Conservation (phyloP, 35 echinoderm and acorn worm species). For the Acanthaster planci region DNA sequence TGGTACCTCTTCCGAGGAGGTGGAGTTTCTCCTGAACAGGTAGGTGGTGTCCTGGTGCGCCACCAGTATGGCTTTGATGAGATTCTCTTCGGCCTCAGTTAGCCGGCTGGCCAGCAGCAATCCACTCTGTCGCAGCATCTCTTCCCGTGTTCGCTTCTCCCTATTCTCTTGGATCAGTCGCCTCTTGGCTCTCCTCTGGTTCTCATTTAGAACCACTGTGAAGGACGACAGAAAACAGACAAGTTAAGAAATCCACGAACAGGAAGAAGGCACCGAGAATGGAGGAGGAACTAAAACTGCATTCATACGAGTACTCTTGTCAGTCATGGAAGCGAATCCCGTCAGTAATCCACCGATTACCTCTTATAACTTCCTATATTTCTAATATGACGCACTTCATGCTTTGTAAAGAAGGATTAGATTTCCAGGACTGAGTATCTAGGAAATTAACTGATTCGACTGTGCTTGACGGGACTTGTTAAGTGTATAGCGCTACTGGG, state of each 20-base stretch:
- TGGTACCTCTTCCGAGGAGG: slow-evolving; percentile 65
- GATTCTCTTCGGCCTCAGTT: slow-evolving; percentile 63
- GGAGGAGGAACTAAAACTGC: too few species aligned
- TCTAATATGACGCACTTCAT: too few species aligned
- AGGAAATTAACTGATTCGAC: too few species aligned
- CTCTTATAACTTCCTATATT: too few species aligned
- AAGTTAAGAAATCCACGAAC: neutral
- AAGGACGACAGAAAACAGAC: neutral
- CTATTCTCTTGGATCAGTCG: slow-evolving; percentile 88
- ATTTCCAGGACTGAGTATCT: too few species aligned
- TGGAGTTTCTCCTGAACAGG: slow-evolving; percentile 52
- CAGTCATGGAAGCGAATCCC: too few species aligned
- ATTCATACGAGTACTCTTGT: too few species aligned
- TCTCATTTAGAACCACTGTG: slow-evolving; percentile 92
- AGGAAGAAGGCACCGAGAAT: neutral
- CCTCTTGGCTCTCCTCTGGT: slow-evolving; percentile 86
- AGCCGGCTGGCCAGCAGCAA: slow-evolving; percentile 48
- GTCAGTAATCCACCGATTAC: too few species aligned
- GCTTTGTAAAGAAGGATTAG: too few species aligned
- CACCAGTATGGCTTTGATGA: slow-evolving; percentile 74
- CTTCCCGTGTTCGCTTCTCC: slow-evolving; percentile 75
- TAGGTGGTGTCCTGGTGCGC: slow-evolving; percentile 86
- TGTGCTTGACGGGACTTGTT: too few species aligned
- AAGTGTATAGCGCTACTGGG: too few species aligned
- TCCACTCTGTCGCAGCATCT: slow-evolving; percentile 66